Evolutionary conservation across 2,797 vertebrate species (phyloP), one percentile per base, ranked within the genome.

Genomic region (Scleropages formosus): DNA sequence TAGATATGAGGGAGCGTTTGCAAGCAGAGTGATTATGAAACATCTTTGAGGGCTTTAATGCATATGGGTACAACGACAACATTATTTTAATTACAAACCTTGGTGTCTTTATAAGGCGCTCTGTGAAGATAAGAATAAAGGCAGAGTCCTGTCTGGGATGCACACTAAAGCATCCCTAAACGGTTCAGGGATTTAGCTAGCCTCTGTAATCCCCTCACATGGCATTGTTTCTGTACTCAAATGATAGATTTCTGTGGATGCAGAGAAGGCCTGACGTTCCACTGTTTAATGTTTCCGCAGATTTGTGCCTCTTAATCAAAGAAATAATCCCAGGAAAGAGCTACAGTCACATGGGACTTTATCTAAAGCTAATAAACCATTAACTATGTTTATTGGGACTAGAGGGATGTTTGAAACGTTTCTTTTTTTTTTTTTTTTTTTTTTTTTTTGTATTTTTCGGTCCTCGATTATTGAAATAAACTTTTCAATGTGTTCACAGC

Each of bases 111-210:
- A 83, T 77, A 13, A 27, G 15, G 39, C 44, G 65, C 70, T 69
- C 79, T 81, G 81, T 86, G 84, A 88, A 89, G 76, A 80, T 79
- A 82, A 69, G 82, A 83, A 80, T 85, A 84, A 84, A 86, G 85
- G 20, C 12, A 61, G 22, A 27, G 4, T 2, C 73, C 83, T 85
- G 80, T 84, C 78, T 80, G 85, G 81, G 83, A 81, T 83, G 88
- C 89, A 87, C 88, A 87, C 12, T 88, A 89, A 90, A 90, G 82
- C 87, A 84, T 81, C 87, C 85, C 86, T 89, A 89, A 89, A 89
- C 89, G 87, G 88, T 86, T 83, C 82, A 27, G 87, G 88, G 85
- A 87, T 85, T 90, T 84, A 85, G 85, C 87, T 87, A 87, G 87
- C 84, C 86, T 82, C 82, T 51, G 24, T 78, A 81, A 85, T 90